Evolutionary conservation across 2,888 invertebrate species (phyloP), one percentile per base, ranked within the genome.

Genomic region (Mythimna ferrago): DNA sequence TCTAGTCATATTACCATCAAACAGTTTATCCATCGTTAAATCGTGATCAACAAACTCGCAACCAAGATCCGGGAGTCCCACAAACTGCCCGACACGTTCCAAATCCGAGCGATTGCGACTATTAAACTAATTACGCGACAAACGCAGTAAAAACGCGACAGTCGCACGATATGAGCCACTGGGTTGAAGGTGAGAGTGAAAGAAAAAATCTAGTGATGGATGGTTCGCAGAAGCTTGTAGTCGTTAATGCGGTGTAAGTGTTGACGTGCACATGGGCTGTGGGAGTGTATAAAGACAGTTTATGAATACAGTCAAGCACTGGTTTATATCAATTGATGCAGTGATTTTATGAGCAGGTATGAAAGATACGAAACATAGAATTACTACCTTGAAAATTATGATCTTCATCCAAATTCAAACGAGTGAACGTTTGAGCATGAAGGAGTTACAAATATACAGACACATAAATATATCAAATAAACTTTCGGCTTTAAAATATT

Each of bases 71-170:
- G 92, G 92, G 90, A 90, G 86, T 64, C 81, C 90, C 82, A 90
- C 86, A 86, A 87, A 72, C 76, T 35, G 54, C 21, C 35, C 86
- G 81, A 76, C 78, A 75, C 81, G 86, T 86, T 84, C 83, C 80
- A 80, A 85, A 78, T 85, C 69, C 73, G 60, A 54, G 63, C 75
- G 48, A 75, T 71, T 86, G 66, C 66, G 58, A 76, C 74, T 87
- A 91, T 91, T 92, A 91, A 89, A 87, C 91, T 91, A 93, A 93
- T 93, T 93, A 93, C 89, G 88, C 86, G 87, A 84, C 85, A 78
- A 76, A 61, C 80, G 70, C 71, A 76, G 73, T 86, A 92, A 92
- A 92, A 92, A 92, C 86, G 80, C 76, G 78, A 61, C 81, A 76
- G 78, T 83, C 85, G 81, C 87, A 84, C 89, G 86, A 83, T 90